A percentile compares a stretch with the other conserved stretches of the same genome.
These are phyloP conservation scores for Porites lutea DNA, from an alignment of 64 coral and sea anemone species.

Conservation along the genomic window DNA sequence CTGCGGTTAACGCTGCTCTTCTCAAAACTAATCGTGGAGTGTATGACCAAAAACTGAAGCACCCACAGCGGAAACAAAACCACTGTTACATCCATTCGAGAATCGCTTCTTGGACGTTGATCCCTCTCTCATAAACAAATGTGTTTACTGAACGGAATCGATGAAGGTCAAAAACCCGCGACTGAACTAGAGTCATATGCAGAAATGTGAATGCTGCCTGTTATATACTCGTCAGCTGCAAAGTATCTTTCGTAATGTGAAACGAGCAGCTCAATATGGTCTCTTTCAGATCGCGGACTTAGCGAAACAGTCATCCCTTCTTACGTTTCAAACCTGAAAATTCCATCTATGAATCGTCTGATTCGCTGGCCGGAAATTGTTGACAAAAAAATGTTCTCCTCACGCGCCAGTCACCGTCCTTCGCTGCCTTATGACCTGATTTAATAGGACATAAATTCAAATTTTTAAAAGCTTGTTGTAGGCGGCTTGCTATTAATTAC, in stretches of 20 bases:
- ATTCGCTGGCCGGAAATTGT: constrained; percentile 26
- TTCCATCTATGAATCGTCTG: neutral
- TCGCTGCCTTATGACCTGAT: neutral
- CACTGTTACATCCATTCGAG: neutral
- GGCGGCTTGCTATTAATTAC: constrained; percentile 1
- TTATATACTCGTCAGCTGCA: neutral
- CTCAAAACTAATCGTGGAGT: neutral
- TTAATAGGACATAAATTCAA: neutral
- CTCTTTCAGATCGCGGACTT: neutral
- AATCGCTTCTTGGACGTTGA: neutral
- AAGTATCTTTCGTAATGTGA: constrained; percentile 10
- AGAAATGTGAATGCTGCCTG: neutral
- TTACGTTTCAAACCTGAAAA: neutral
- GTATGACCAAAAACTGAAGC: neutral
- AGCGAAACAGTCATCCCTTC: neutral
- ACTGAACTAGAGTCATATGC: too few relatives aligned
- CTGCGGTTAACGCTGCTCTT: neutral
- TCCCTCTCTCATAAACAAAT: neutral
- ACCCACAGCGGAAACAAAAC: neutral
- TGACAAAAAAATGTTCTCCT: constrained; percentile 1
- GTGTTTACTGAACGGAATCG: neutral
- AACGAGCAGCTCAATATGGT: constrained; percentile 11
- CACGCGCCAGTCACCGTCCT: neutral
- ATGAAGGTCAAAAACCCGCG: neutral
- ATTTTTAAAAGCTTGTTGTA: neutral